Conservation (phyloP, 2,113 vertebrate species). For the Anser cygnoides region DNA sequence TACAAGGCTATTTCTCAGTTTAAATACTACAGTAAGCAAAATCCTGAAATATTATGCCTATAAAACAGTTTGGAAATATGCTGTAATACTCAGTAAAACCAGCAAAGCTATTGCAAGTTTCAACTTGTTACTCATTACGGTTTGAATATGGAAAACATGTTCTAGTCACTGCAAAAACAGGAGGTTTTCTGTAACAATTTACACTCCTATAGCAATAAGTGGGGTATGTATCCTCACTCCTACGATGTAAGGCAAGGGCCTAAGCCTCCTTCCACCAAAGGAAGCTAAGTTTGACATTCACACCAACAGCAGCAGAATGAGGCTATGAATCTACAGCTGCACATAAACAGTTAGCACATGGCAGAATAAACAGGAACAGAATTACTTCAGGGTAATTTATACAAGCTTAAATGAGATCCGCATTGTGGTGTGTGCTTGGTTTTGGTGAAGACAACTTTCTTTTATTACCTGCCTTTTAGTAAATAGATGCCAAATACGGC, state of each 20-base stretch:
- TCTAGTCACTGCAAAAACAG: background rate
- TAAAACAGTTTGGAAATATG: constrained; percentile 38
- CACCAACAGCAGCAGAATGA: background rate
- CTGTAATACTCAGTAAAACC: constrained; percentile 12
- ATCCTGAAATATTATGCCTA: background rate
- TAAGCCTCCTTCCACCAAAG: background rate
- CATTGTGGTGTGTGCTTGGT: background rate
- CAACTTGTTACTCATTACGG: background rate
- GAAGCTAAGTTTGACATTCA: background rate
- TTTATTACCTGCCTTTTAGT: background rate
- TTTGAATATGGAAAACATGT: background rate
- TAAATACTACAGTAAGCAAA: constrained; percentile 15
- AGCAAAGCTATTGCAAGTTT: background rate
- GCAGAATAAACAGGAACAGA: constrained; percentile 7
- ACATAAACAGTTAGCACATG: background rate
- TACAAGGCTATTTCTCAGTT: background rate
- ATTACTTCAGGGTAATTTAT: constrained; percentile 39
- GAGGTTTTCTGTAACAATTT: background rate
- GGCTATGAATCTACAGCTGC: background rate
- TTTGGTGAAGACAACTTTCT: background rate
- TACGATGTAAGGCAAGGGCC: background rate
- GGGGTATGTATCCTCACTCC: background rate
- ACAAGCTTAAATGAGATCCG: constrained; percentile 15
- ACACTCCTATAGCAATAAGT: background rate
- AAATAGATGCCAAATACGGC: background rate